Conservation (phyloP, 2,113 vertebrate genomes). For the Anhinga anhinga region DNA sequence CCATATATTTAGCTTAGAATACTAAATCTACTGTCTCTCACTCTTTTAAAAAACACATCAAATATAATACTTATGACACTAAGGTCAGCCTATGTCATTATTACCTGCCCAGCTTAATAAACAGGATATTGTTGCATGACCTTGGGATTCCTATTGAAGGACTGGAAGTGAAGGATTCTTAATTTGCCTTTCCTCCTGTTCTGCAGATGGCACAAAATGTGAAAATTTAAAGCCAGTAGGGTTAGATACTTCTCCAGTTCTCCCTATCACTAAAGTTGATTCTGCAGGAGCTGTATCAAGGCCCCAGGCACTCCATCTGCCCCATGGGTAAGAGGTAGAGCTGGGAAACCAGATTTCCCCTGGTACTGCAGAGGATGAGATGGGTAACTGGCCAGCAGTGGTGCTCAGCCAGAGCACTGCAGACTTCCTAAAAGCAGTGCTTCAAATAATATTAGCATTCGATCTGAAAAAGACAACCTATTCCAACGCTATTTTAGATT, state of each 20-base stretch:
- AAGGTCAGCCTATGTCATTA: not conserved
- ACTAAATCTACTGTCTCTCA: not conserved
- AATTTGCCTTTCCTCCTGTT: not conserved
- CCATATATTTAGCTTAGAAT: not conserved
- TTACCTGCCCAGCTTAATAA: not conserved
- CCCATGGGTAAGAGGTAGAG: not conserved
- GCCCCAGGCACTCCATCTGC: not conserved
- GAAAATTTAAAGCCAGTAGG: not conserved
- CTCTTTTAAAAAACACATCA: not conserved
- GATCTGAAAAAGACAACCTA: not conserved
- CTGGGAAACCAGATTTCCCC: not conserved
- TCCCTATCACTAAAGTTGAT: not conserved
- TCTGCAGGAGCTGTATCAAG: not conserved
- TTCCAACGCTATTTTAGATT: not conserved
- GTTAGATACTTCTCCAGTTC: not conserved
- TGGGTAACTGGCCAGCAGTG: not conserved
- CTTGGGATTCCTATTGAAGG: not conserved
- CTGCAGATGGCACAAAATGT: not conserved
- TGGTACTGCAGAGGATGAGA: not conserved
- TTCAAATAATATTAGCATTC: not conserved
- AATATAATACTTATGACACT: not conserved
- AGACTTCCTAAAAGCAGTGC: not conserved
- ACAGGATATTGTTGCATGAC: not conserved
- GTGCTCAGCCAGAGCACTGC: not conserved
- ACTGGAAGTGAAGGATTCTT: not conserved